These are phyloP conservation scores for Adoxophyes honmai DNA, from an alignment of 1,140 invertebrate species.

Conservation along the genomic window DNA sequence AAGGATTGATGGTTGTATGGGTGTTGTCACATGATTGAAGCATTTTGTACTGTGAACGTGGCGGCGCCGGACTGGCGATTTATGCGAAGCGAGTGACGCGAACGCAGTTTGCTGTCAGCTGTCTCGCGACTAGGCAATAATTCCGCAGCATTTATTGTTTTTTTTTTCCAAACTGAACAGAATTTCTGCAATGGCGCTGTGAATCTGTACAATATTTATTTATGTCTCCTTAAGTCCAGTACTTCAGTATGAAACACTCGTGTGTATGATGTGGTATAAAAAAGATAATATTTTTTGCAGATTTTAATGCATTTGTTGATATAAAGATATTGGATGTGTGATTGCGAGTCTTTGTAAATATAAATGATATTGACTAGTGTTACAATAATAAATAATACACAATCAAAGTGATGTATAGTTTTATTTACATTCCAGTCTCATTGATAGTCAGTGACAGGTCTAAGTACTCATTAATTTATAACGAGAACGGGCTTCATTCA, in stretches of 20 bases:
- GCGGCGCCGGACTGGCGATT: no score
- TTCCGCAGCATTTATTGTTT: neutral
- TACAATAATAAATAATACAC: conserved; percentile 40
- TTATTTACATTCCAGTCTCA: conserved; percentile 18
- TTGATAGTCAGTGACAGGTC: neutral
- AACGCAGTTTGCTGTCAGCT: conserved; percentile 12
- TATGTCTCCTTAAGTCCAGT: conserved; percentile 23
- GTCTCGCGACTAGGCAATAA: conserved; percentile 10
- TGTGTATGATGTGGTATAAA: conserved; percentile 23
- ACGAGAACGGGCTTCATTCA: no score
- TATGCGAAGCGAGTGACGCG: conserved; percentile 15
- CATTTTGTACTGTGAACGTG: no score
- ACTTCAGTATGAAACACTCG: conserved; percentile 21
- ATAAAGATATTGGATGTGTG: conserved; percentile 32
- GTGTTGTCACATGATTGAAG: no score
- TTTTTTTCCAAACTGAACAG: neutral
- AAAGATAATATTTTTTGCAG: conserved; percentile 40
- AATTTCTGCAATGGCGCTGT: conserved; percentile 39
- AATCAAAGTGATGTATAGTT: conserved; percentile 25
- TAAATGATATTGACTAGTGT: conserved; percentile 51
- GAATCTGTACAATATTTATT: conserved; percentile 38
- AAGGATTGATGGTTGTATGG: no score
- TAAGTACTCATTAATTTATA: no score
- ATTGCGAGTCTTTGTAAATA: conserved; percentile 52
- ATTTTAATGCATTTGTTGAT: conserved; percentile 50